phyloP scores from a whole-genome alignment of 2,113 vertebrate species.

The Podocnemis expansa region DNA sequence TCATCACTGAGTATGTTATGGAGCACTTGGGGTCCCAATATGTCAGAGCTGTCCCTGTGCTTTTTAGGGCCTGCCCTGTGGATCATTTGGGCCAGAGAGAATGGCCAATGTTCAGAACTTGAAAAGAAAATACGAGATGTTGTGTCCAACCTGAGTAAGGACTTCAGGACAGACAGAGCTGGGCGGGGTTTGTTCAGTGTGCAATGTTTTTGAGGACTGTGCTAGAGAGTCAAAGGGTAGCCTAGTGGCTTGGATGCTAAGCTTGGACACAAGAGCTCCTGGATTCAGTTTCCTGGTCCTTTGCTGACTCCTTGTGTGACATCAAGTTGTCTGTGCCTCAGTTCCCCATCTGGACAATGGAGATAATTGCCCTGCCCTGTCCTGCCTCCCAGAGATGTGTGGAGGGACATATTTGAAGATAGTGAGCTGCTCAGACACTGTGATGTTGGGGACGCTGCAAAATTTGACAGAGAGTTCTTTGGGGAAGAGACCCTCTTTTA shows the following conservation, averaged over 20 bases:
- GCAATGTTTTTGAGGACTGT: neutral
- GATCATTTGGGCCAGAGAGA: neutral
- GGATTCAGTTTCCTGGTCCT: neutral
- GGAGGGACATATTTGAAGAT: neutral
- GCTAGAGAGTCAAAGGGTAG: neutral
- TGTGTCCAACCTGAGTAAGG: neutral
- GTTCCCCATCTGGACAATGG: neutral
- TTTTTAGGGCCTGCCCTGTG: neutral
- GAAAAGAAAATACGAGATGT: neutral
- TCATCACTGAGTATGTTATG: neutral
- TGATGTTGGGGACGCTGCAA: no score
- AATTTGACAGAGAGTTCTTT: neutral
- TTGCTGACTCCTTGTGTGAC: neutral
- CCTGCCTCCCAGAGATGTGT: neutral
- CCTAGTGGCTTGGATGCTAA: no score
- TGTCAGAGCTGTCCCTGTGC: neutral
- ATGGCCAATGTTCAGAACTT: neutral
- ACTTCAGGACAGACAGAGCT: neutral
- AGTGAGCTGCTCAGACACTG: neutral
- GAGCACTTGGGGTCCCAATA: neutral
- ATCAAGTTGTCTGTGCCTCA: neutral
- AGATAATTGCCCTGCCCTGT: no score
- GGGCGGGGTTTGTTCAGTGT: neutral
- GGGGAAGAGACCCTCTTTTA: no score
- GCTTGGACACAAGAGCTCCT: neutral